Evolutionary conservation across 2,888 invertebrate species (phyloP), one percentile per base, ranked within the genome.

Genomic region (Dugesia japonica): DNA sequence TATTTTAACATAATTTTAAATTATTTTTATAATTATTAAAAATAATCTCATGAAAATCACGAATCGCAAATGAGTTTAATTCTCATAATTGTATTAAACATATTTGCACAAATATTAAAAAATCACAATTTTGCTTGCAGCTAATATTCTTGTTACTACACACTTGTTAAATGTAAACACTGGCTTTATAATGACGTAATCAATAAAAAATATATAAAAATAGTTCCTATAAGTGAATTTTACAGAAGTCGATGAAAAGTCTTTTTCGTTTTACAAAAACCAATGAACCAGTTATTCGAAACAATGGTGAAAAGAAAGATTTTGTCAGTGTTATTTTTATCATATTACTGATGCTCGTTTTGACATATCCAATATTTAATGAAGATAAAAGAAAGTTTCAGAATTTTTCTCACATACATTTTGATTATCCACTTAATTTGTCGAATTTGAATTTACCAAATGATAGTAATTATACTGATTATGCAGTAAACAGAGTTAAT

Each of bases 181-280:
- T n/a, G n/a, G 56, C 56, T 56, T 7, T 4, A 56, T 4, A 23
- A 56, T 56, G 4, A 56, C 56, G n/a, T 56, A 4, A 56, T 23
- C 7, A 56, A n/a, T 56, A 56, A 56, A 56, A 56, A 56, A 56
- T 56, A 56, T 56, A 56, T 56, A 56, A 13, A 56, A 56, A 56
- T 9, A 56, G 7, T 56, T 56, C n/a, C 23, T n/a, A 20, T 23
- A 56, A 13, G 23, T n/a, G 4, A 20, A 7, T 4, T 56, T 20
- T 56, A 56, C 56, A 4, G 1, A n/a, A n/a, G 23, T 56, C n/a
- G 17, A 56, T 56, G 56, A 56, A 56, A 56, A 56, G 56, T 56
- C 23, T 56, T 20, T 56, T 56, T 23, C n/a, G 23, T 1, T 56
- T 56, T 56, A 7, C n/a, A 56, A 56, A 56, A 4, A 4, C 7